Evolutionary conservation across 2,888 invertebrate species (phyloP), one percentile per base, ranked within the genome.

Genomic region (Alloscopus bannaensis): DNA sequence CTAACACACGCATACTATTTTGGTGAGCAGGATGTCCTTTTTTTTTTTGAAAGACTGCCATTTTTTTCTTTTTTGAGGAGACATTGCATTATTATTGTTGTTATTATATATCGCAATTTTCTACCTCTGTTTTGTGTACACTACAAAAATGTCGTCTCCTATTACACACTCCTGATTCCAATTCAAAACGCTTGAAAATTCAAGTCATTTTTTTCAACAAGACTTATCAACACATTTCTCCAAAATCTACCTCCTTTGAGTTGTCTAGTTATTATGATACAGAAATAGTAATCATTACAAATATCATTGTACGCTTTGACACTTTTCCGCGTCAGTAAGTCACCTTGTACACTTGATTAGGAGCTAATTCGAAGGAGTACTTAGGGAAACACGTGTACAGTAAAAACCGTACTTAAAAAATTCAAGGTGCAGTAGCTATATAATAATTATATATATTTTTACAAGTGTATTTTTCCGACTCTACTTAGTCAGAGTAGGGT

Each of bases 121-220:
- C 20, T 22, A 8, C n/a, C 6, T 20, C 24, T 20, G 6, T 8
- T 36, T 13, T 13, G 36, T 36, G 6, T 36, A 6, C 36, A 8
- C 6, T 13, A 36, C 8, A 55, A 55, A 22, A 55, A 26, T 40
- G 62, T 26, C 20, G 59, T 42, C 26, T 26, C 22, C 28, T 26
- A 24, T 26, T 29, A 60, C 0, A 47, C 18, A 29, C 60, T 70
- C 26, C 64, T 55, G 28, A 75, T 47, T 59, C 24, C 36, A 24
- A 52, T 75, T 75, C 73, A 52, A 77, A 64, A 57, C 77, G 77
- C 77, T 77, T 77, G 59, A 70, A 77, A 28, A 70, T 26, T 69
- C 28, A 77, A 77, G 70, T 77, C 69, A 77, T 22, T 52, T 77
- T 60, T 40, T 29, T n/a, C n/a, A n/a, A 64, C 55, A 70, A 70